Conservation (phyloP, 1,140 invertebrate species). For the Rhagoletis zephyria region DNA sequence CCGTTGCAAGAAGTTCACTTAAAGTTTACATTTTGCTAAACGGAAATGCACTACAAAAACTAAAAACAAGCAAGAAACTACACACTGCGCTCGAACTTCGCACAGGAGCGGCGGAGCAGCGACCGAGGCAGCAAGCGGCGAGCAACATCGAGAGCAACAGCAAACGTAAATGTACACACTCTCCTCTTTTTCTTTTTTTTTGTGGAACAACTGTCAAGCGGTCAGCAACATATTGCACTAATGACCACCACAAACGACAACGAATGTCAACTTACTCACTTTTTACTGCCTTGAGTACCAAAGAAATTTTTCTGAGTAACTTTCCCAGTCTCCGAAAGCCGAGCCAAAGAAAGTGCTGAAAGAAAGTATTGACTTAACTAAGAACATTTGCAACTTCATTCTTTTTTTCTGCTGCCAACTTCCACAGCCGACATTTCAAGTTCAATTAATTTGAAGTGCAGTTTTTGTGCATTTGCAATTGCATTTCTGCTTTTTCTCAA, state of each 20-base stretch:
- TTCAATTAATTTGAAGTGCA: constrained; percentile 46
- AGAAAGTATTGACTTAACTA: constrained; percentile 43
- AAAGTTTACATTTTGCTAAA: constrained; percentile 50
- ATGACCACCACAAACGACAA: constrained; percentile 10
- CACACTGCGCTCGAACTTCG: not conserved
- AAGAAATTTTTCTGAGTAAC: no score
- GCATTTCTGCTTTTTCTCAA: not conserved
- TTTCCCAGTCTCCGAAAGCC: not conserved
- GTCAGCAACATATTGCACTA: constrained; percentile 52
- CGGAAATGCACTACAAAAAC: constrained; percentile 41
- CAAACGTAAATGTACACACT: no score
- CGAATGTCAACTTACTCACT: not conserved
- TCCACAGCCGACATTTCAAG: constrained; percentile 17
- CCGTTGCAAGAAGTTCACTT: constrained; percentile 26
- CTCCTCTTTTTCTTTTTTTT: not conserved
- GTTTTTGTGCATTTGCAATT: constrained; percentile 13
- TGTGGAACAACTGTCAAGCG: not conserved
- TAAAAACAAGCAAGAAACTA: not conserved
- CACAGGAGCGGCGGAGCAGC: no score
- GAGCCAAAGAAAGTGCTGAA: not conserved
- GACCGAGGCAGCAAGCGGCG: not conserved
- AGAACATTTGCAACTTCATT: not conserved
- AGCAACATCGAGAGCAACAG: not conserved
- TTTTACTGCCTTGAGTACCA: not conserved
- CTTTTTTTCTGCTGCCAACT: not conserved